Base-by-base conservation (phyloP, 2,888 invertebrate genomes). In the Xestobium rufovillosum region DNA sequence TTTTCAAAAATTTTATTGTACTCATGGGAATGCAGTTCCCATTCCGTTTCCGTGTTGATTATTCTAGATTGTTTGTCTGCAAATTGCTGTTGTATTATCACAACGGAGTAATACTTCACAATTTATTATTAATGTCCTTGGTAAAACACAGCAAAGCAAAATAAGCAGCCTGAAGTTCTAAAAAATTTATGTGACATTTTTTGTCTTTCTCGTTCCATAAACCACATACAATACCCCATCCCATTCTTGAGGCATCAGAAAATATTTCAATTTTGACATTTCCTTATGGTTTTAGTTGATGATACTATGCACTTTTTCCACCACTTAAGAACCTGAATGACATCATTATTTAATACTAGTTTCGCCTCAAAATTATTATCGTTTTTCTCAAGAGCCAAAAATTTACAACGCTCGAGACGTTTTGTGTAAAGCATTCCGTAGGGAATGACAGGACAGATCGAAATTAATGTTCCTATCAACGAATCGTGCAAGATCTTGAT, bases 121-220 rank as follows among this genome's bases (percentile, higher is more conserved):
- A n/a, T n/a, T n/a, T n/a, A 28, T 28, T 10, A 6, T 28, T 28
- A 6, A 6, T 9, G 11, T 28, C 28, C 11, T 28, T 28, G 8
- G 28, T 11, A 6, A 28, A 28, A 10, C 28, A 28, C 11, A n/a
- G 8, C 8, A 28, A 11, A 10, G 28, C 28, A 11, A 28, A 28
- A 28, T n/a, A 28, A 8, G 11, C 28, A 6, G 28, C 28, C 8
- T 6, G 8, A 6, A 28, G 28, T 28, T 28, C 42, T 14, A 42
- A 17, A 14, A 31, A 42, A 34, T 43, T 43, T 25, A 43, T 41
- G 23, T 41, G 43, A 4, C 23, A 8, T 3, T 4, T 13, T 8
- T 10, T 29, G 34, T 51, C 51, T 13, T 25, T 11, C 1, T 32
- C 27, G 11, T n/a, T 13, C 28, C 34, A 34, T 14, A 34, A 17